These are phyloP conservation scores for Acanthacorydalis orientalis DNA, from an alignment of 2,888 invertebrate species.

Conservation along the genomic window DNA sequence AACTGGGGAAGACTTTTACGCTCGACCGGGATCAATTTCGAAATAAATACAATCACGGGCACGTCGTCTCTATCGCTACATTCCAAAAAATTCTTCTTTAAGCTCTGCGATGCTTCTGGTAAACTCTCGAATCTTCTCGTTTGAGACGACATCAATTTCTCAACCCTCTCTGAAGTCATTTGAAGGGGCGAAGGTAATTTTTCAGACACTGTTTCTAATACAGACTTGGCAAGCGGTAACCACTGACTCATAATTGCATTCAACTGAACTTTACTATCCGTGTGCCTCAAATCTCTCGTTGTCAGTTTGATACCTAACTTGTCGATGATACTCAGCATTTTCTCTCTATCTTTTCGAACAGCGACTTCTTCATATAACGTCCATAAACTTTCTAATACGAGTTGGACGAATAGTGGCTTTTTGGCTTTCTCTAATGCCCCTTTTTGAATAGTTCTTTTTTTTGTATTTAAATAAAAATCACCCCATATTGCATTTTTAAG, in stretches of 20 bases:
- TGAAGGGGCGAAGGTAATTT: slow-evolving; percentile 70
- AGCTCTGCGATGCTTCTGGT: slow-evolving; percentile 47
- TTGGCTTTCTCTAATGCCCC: slow-evolving; percentile 88
- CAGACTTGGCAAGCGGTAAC: slow-evolving; percentile 69
- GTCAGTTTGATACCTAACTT: slow-evolving; percentile 62
- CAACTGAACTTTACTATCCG: slow-evolving; percentile 60
- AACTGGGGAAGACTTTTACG: slow-evolving; percentile 60
- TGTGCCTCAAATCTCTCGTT: slow-evolving; percentile 59
- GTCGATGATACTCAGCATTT: slow-evolving; percentile 49
- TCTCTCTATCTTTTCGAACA: slow-evolving; percentile 57
- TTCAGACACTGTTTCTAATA: slow-evolving; percentile 66
- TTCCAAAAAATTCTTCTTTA: slow-evolving; percentile 50
- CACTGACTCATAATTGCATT: slow-evolving; percentile 75
- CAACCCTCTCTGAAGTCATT: slow-evolving; percentile 58
- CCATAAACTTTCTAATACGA: slow-evolving; percentile 84
- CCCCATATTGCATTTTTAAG: slow-evolving; percentile 82
- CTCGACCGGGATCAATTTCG: slow-evolving; percentile 83
- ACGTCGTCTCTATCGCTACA: slow-evolving; percentile 47
- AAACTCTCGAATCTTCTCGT: slow-evolving; percentile 49
- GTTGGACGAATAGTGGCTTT: slow-evolving; percentile 81
- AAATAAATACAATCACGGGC: slow-evolving; percentile 58
- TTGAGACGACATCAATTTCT: slow-evolving; percentile 63
- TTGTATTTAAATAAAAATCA: slow-evolving; percentile 75
- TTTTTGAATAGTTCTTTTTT: slow-evolving; percentile 64
- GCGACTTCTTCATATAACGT: slow-evolving; percentile 71